A percentile compares a stretch with the other conserved stretches of the same genome.
These are phyloP conservation scores for Diuraphis noxia DNA, from an alignment of 1,140 invertebrate genomes.

Conservation along the genomic window DNA sequence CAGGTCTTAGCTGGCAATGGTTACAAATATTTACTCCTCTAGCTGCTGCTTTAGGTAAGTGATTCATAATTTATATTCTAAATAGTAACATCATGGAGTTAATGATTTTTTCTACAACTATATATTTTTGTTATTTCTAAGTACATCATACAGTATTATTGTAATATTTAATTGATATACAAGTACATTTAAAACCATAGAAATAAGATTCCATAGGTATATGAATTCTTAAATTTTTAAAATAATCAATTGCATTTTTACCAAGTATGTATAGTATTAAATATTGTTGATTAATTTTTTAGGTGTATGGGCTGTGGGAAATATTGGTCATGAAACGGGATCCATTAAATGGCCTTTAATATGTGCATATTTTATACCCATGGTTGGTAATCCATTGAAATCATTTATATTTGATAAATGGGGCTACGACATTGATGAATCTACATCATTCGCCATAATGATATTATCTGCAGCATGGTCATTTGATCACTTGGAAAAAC, in stretches of 20 bases:
- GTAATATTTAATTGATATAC: background rate
- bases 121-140: too few species aligned
- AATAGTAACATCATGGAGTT: background rate
- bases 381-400: constrained; percentile 63
- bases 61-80: background rate
- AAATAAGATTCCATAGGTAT: too few species aligned
- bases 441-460: constrained; percentile 70
- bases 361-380: constrained; percentile 68
- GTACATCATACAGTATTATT: background rate
- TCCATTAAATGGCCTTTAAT: constrained; percentile 70
- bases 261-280: background rate
- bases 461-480: constrained; percentile 66
- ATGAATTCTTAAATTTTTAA: background rate
- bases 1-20: constrained; percentile 71
- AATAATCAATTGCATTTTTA: background rate
- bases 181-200: background rate
- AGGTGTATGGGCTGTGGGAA: constrained; percentile 89
- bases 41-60: constrained; percentile 74
- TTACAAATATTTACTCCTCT: constrained; percentile 74
- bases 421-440: constrained; percentile 67
- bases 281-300: constrained; percentile 55
- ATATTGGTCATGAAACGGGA: constrained; percentile 81
- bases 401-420: constrained; percentile 45
- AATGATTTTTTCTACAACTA: background rate
- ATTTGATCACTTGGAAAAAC: constrained; percentile 75